phyloP scores from a whole-genome alignment of 2,888 invertebrate species.

The Yponomeuta cagnagella region DNA sequence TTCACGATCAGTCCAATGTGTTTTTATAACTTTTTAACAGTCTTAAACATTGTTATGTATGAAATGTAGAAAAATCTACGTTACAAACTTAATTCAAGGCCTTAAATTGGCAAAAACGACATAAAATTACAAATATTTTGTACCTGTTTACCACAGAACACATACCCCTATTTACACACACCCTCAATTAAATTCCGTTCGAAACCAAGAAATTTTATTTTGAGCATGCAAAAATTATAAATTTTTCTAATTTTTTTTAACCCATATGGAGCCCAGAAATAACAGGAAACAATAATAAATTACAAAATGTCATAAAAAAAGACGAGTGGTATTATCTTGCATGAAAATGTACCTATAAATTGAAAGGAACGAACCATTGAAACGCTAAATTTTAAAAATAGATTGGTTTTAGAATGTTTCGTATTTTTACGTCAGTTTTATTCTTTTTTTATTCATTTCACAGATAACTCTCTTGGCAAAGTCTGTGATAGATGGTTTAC shows the following conservation, averaged over 20 bases:
- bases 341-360: too few relatives aligned
- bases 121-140: neutral
- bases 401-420: too few relatives aligned
- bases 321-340: too few relatives aligned
- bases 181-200: constrained; percentile 6
- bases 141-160: neutral
- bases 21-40: constrained; percentile 29
- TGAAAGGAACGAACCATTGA: too few relatives aligned
- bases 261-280: too few relatives aligned
- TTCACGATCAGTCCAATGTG: constrained; percentile 21
- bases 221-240: neutral
- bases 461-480: too few relatives aligned
- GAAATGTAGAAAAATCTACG: constrained; percentile 2
- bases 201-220: neutral
- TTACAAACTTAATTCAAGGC: neutral
- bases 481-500: too few relatives aligned
- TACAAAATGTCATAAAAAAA: too few relatives aligned
- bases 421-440: too few relatives aligned
- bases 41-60: constrained; percentile 13
- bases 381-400: too few relatives aligned
- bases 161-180: neutral
- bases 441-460: too few relatives aligned
- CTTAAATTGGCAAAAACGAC: constrained; percentile 2
- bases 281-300: too few relatives aligned
- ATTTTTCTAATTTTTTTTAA: neutral